A percentile compares a stretch with the other conserved stretches of the same genome.
Evolutionary conservation across 2,797 vertebrate species (phyloP).

Genomic region (Phoxinus dragarum): DNA sequence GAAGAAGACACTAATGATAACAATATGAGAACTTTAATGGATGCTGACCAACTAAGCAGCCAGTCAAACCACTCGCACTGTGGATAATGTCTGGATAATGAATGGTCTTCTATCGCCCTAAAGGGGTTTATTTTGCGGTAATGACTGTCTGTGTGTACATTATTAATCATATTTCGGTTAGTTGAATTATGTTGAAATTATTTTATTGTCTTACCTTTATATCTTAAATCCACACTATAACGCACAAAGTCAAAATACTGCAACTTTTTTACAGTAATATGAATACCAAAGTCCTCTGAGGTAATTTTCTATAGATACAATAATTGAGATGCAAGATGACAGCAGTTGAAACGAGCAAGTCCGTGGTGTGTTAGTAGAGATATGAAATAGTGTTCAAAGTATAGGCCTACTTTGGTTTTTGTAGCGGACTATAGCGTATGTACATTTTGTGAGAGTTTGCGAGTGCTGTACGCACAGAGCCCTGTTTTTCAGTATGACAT

Average conservation of each 20-base stretch:
- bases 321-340: not conserved
- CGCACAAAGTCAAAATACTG: not conserved
- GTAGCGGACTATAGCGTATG: not conserved
- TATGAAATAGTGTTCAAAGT: not conserved
- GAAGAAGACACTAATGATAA: constrained; percentile 10
- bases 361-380: not conserved
- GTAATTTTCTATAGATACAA: not conserved
- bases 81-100: constrained; percentile 8
- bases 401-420: not conserved
- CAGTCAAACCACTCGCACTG: not conserved
- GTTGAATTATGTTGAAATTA: not conserved
- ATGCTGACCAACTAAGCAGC: not conserved
- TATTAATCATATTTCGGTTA: not conserved
- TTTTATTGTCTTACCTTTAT: not conserved
- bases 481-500: no score
- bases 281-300: not conserved
- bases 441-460: not conserved
- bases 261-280: not conserved
- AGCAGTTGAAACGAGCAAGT: not conserved
- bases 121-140: not conserved
- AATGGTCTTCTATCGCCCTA: not conserved
- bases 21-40: not conserved
- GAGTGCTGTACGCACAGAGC: not conserved
- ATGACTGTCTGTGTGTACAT: not conserved
- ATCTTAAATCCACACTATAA: not conserved